Base-by-base conservation (phyloP, 2,797 vertebrate genomes). In the Pitangus sulphuratus region DNA sequence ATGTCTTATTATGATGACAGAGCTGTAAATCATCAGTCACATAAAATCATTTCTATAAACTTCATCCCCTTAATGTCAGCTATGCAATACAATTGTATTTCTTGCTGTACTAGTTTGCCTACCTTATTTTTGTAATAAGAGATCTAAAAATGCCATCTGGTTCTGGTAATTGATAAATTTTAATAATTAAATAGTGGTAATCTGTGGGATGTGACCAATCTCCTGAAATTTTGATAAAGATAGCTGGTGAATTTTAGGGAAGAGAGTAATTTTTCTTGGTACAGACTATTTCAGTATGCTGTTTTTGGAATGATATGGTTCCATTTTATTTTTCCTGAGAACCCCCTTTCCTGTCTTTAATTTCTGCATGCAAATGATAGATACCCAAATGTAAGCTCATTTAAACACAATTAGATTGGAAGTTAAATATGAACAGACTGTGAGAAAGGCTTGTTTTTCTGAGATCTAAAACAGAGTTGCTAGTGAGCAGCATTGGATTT, bases 331-430 rank as follows among this genome's bases (percentile, higher is more conserved):
- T 75, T 79, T 50, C 13, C 2, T 5, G 19, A 47, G 14, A 62
- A 12, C 2, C 0, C 1, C 1, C 1, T 60, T 58, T 45, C 37
- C 48, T 64, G 12, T 48, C 24, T 77, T 60, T 9, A 35, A 50
- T 76, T 45, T 89, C 21, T 48, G 2, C 22, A 12, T 51, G 18
- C 11, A 31, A 22, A 45, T 35, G 12, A 56, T 12, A 42, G 15
- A 24, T n/a, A 51, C 3, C 6, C 30, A 66, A 58, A 35, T 22
- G 11, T 57, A 45, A 60, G 21, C 3, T 64, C 33, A 18, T 19
- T 80, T 50, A 50, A 83, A 40, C 4, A 4, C 4, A 0, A 20
- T 12, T 22, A 30, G 15, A 31, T 13, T 18, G 7, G 8, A 83
- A 47, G 37, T 56, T 60, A 37, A 66, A 69, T 60, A 54, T 26